Conservation (phyloP, 2,113 vertebrate species). For the Siphamia tubifer region DNA sequence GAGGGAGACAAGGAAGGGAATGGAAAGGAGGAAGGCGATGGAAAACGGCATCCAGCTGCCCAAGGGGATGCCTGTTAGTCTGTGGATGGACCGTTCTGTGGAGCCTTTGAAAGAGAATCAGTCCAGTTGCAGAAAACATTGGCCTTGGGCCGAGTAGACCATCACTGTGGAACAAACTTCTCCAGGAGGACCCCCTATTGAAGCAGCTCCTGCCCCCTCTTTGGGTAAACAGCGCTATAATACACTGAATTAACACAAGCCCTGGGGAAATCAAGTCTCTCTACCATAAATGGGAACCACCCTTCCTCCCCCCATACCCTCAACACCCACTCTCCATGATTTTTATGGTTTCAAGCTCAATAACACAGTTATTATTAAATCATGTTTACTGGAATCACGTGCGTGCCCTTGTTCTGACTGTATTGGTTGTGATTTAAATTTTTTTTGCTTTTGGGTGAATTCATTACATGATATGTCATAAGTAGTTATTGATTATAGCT, state of each 20-base stretch:
- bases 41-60: background rate
- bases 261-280: conserved; percentile 72
- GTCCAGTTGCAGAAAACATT: background rate
- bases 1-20: conserved; percentile 11
- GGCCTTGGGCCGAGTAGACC: background rate
- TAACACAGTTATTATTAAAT: conserved; percentile 62
- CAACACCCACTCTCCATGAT: conserved; percentile 23
- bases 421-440: conserved; percentile 18
- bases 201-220: conserved; percentile 17
- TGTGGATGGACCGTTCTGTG: conserved; percentile 8
- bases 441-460: conserved; percentile 26
- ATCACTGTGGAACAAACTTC: conserved; percentile 11
- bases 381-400: conserved; percentile 49
- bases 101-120: background rate
- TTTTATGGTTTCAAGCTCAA: conserved; percentile 65
- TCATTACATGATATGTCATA: conserved; percentile 63
- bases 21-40: conserved; percentile 1
- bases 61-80: conserved; percentile 17
- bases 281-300: conserved; percentile 60
- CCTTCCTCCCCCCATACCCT: background rate
- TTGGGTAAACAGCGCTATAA: conserved; percentile 60
- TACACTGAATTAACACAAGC: conserved; percentile 67
- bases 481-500: conserved; percentile 50
- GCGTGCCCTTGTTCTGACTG: conserved; percentile 21
- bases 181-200: background rate